These are phyloP conservation scores for Mesorhabditis spiculigera DNA, from an alignment of 2,888 invertebrate genomes.

Conservation along the genomic window DNA sequence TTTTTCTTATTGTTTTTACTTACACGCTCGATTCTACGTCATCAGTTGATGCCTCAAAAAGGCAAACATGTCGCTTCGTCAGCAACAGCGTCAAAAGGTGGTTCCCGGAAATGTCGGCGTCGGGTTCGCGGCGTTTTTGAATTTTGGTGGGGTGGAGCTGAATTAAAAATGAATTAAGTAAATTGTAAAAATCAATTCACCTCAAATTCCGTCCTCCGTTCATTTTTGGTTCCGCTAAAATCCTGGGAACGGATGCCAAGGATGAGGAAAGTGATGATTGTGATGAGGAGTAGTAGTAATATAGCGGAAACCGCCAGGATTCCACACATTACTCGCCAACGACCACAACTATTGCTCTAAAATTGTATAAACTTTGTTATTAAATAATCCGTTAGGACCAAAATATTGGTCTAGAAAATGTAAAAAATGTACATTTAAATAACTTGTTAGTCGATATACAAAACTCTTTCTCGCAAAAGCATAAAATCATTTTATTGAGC, in stretches of 20 bases:
- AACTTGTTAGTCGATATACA: no score
- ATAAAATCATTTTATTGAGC: no score
- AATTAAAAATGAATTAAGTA: no score
- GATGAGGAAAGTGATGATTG: conserved; percentile 20
- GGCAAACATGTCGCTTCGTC: conserved; percentile 47
- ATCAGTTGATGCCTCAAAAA: conserved; percentile 45
- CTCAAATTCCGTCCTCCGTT: not conserved
- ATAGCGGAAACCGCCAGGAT: conserved; percentile 23
- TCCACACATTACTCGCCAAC: conserved; percentile 25
- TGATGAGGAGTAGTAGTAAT: conserved; percentile 20
- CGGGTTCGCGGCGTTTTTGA: conserved; percentile 7
- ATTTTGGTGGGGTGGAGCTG: no score
- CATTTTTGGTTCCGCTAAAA: not conserved
- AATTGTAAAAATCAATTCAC: not conserved
- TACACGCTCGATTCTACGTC: conserved; percentile 33
- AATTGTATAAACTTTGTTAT: no score
- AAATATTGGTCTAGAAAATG: no score
- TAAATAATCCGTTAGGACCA: no score
- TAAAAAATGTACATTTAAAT: no score
- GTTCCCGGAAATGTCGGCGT: conserved; percentile 43
- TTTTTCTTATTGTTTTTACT: no score
- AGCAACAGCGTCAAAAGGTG: conserved; percentile 46
- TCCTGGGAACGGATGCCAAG: conserved; percentile 5
- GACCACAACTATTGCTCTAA: not conserved
- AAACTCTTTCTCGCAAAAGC: no score